Conservation (phyloP, 2,797 vertebrate species). For the Sparus aurata region DNA sequence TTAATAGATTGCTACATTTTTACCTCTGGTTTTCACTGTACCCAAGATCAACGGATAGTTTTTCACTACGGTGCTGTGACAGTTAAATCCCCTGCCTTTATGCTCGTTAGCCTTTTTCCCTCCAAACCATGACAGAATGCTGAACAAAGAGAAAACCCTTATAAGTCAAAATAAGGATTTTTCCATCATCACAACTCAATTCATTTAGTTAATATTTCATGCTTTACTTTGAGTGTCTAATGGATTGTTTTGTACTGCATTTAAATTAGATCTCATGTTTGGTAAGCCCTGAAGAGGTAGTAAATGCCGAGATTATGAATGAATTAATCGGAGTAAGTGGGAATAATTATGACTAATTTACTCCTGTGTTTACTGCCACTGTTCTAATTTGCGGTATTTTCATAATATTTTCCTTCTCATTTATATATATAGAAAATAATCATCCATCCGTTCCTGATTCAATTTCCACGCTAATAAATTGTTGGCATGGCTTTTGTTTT, state of each 20-base stretch:
- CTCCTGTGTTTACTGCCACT: slow-evolving; percentile 24
- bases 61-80: neutral
- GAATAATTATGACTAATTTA: slow-evolving; percentile 40
- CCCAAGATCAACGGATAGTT: neutral
- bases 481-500: neutral
- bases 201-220: slow-evolving; percentile 16
- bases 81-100: neutral
- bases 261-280: slow-evolving; percentile 26
- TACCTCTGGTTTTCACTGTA: neutral
- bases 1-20: no score
- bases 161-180: slow-evolving; percentile 10
- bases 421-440: slow-evolving; percentile 23
- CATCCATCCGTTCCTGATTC: slow-evolving; percentile 26
- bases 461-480: slow-evolving; percentile 19
- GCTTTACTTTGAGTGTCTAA: slow-evolving; percentile 19
- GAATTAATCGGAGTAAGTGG: slow-evolving; percentile 31
- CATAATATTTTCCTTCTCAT: slow-evolving; percentile 17
- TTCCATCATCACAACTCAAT: neutral
- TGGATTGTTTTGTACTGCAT: slow-evolving; percentile 22
- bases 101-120: neutral
- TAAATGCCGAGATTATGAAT: slow-evolving; percentile 31
- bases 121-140: neutral
- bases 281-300: slow-evolving; percentile 28
- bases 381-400: slow-evolving; percentile 30
- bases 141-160: slow-evolving; percentile 2